Percentiles rank a stretch among this genome's conserved stretches.
Evolutionary conservation across 2,113 vertebrate species (phyloP).

Genomic region (Bufo gargarizans): DNA sequence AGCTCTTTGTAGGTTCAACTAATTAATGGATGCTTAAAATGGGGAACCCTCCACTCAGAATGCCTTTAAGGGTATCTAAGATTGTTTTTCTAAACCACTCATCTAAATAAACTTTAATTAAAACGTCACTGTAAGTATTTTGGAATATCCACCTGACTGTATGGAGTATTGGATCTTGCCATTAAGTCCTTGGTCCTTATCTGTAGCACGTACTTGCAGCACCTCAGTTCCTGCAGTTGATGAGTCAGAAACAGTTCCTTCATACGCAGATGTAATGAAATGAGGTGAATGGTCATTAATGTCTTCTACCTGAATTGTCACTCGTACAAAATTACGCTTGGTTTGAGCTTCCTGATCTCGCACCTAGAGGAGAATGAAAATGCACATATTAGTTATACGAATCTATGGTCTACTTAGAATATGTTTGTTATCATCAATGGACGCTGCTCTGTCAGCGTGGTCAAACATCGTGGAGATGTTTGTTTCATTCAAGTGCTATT

Average conservation of each 20-base stretch:
- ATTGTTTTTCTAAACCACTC: no score
- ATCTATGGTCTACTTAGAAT: neutral
- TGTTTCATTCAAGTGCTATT: neutral
- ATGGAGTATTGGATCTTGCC: slow-evolving; percentile 87
- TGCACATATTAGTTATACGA: neutral
- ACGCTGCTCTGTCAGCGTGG: neutral
- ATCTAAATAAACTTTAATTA: neutral
- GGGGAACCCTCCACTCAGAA: no score
- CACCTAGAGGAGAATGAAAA: slow-evolving; percentile 74
- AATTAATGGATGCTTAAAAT: no score
- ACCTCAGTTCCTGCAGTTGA: slow-evolving; percentile 78
- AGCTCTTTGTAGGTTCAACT: neutral
- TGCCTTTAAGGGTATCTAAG: no score
- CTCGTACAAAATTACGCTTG: slow-evolving; percentile 89
- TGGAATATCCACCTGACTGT: slow-evolving; percentile 80
- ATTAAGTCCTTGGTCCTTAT: slow-evolving; percentile 85
- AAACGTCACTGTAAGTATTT: neutral
- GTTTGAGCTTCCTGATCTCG: slow-evolving; percentile 93
- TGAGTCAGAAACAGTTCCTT: slow-evolving; percentile 75
- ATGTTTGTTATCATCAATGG: neutral
- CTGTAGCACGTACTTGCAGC: slow-evolving; percentile 84
- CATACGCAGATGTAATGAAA: slow-evolving; percentile 82
- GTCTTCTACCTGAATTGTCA: slow-evolving; percentile 80
- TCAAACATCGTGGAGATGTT: neutral
- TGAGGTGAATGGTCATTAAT: slow-evolving; percentile 86